Conservation (phyloP, 1,140 invertebrate genomes). For the Hestina assimilis region DNA sequence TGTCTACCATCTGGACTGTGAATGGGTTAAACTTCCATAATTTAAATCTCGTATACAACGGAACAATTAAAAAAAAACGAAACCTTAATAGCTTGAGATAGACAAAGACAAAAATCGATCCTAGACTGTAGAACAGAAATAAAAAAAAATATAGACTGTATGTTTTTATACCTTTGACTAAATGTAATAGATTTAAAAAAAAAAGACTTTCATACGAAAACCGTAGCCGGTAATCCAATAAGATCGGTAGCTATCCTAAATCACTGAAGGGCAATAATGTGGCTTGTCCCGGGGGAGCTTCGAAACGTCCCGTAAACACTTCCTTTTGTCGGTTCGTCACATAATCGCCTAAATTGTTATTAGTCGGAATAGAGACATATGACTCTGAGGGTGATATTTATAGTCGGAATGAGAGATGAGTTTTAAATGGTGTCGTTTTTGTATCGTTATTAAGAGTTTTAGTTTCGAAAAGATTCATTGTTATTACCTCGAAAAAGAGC, state of each 20-base stretch:
- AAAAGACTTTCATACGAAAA: background rate
- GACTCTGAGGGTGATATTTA: constrained; percentile 60
- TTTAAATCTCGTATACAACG: too few species aligned
- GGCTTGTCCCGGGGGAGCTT: constrained; percentile 45
- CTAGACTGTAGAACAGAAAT: too few species aligned
- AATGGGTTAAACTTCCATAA: too few species aligned
- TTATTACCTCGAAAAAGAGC: too few species aligned
- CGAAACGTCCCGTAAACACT: constrained; percentile 54
- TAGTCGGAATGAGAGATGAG: constrained; percentile 60
- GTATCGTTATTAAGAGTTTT: constrained; percentile 23
- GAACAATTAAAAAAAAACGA: too few species aligned
- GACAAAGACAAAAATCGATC: too few species aligned
- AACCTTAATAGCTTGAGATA: too few species aligned
- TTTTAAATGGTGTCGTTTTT: constrained; percentile 64
- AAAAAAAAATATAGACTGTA: background rate
- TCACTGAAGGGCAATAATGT: constrained; percentile 68
- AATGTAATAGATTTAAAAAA: too few species aligned
- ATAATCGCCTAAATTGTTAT: constrained; percentile 75
- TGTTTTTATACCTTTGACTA: too few species aligned
- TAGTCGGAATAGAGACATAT: constrained; percentile 75
- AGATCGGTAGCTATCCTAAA: constrained; percentile 40
- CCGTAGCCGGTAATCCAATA: constrained; percentile 1
- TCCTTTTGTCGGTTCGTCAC: constrained; percentile 62
- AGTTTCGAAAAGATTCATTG: constrained; percentile 22
- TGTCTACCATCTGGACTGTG: too few species aligned